phyloP scores from a whole-genome alignment of 2,113 vertebrate genomes.

The Pygathrix nemaeus region DNA sequence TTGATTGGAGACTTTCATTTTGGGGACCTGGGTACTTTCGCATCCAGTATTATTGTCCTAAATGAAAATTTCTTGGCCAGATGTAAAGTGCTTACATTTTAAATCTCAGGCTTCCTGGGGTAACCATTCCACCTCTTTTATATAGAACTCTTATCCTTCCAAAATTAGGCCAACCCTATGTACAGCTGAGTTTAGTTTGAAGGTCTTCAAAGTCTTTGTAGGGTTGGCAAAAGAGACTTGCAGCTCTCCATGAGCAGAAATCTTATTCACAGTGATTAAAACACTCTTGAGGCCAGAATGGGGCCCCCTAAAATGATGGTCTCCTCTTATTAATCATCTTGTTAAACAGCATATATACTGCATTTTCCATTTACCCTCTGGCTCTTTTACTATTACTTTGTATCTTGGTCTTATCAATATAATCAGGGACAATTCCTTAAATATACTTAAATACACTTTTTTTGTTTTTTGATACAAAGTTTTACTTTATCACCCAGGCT shows the following conservation, averaged over 20 bases:
- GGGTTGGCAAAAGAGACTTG: neutral
- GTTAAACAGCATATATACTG: neutral
- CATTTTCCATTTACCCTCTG: neutral
- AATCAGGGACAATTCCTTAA: neutral
- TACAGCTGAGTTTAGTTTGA: neutral
- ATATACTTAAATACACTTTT: neutral
- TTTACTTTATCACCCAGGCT: too few species aligned
- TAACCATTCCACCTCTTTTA: neutral
- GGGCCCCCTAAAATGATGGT: too few species aligned
- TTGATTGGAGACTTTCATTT: neutral
- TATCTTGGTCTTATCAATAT: neutral
- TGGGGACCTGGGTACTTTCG: neutral
- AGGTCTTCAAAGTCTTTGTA: neutral
- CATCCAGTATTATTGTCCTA: neutral
- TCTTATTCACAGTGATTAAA: neutral
- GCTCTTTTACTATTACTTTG: neutral
- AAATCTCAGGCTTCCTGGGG: neutral
- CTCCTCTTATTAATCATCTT: neutral
- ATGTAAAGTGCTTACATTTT: neutral
- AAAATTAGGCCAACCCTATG: neutral
- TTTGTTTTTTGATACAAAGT: too few species aligned
- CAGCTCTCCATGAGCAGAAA: neutral
- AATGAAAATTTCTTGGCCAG: neutral
- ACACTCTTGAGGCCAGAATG: neutral
- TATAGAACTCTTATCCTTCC: neutral